Base-by-base conservation (phyloP, 1,140 invertebrate genomes). In the Euura lappo region DNA sequence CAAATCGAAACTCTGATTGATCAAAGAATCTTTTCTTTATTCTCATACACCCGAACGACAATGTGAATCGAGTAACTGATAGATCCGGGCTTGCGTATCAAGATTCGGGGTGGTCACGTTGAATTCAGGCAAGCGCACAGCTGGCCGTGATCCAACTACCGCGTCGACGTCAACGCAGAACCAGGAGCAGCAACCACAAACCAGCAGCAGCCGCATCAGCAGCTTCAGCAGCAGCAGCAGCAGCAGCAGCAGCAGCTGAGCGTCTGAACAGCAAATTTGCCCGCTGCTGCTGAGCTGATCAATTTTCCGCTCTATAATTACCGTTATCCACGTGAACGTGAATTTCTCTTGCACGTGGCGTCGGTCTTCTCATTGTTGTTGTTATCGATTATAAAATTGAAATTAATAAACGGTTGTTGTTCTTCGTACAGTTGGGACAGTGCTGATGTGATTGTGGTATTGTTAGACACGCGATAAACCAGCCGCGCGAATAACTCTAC, bases 111-210 rank as follows among this genome's bases (percentile, higher is more conserved):
- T 60, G 51, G 51, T 60, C 51, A 6, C 10, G 51, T 60, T n/a
- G 13, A 60, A 28, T 28, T 60, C 51, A 85, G 79, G 76, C 83
- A 86, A 79, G 85, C 85, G 86, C 84, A 85, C 81, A 77, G 81
- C 82, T 87, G 85, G 84, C 84, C 78, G 74, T 72, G 71, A 76
- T 86, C 85, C 85, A 87, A 85, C 80, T 80, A 80, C 80, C 81
- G 80, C 81, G 80, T 80, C 80, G 78, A 75, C 78, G 70, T 60
- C 51, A 60, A 60, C 71, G 71, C 73, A 72, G 44, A 72, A 77
- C 65, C 76, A 72, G 67, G 79, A 77, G 80, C 78, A 79, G 75
- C 51, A 60, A 60, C 51, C 51, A 60, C 51, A 60, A 60, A 28
- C 28, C 28, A 60, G 51, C 51, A 60, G 51, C 75, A 79, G 75